These are phyloP conservation scores for Euzophera pinguis DNA, from an alignment of 2,888 invertebrate species.

Conservation along the genomic window DNA sequence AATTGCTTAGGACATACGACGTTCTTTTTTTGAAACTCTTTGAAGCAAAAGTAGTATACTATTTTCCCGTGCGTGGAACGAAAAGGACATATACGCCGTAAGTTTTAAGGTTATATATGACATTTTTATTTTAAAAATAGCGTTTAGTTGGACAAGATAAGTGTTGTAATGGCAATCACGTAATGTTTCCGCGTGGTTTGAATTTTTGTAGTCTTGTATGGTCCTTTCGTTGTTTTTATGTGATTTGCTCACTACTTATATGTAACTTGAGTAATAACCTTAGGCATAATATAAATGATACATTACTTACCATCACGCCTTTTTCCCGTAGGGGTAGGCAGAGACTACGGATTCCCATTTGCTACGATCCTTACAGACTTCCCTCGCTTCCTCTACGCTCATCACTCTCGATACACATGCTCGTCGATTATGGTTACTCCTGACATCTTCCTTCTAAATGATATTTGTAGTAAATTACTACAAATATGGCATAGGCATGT, in stretches of 20 bases:
- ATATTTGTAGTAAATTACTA: too few relatives aligned
- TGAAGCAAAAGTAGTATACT: conserved; percentile 31
- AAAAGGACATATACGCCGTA: conserved; percentile 34
- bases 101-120: not conserved
- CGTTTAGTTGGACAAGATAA: not conserved
- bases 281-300: not conserved
- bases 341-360: too few relatives aligned
- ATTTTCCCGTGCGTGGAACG: conserved; percentile 27
- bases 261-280: not conserved
- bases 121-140: not conserved
- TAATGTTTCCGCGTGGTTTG: conserved; percentile 18
- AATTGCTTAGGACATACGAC: not conserved
- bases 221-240: not conserved
- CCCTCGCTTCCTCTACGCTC: too few relatives aligned
- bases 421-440: too few relatives aligned
- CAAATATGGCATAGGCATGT: too few relatives aligned
- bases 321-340: too few relatives aligned
- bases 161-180: not conserved
- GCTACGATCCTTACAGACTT: too few relatives aligned
- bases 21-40: conserved; percentile 17
- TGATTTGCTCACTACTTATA: not conserved
- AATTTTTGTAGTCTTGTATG: not conserved
- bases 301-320: too few relatives aligned
- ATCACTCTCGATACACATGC: too few relatives aligned
- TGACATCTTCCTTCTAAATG: too few relatives aligned